A percentile compares a stretch with the other conserved stretches of the same genome.
Evolutionary conservation across 2,888 invertebrate species (phyloP).

Genomic region (Hydriomena furcata): DNA sequence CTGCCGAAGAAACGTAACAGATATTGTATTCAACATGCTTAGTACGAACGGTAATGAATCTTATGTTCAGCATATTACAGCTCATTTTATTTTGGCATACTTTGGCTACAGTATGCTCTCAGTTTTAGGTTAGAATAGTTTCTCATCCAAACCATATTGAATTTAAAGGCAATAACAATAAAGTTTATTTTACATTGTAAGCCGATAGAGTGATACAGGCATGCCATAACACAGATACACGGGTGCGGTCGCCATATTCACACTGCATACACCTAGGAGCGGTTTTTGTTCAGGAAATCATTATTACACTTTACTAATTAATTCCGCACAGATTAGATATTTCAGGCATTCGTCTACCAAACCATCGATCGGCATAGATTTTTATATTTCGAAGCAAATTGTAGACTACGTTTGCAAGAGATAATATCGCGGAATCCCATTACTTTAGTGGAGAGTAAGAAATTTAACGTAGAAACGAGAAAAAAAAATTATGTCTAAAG

Average conservation of each 20-base stretch:
- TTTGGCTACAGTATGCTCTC: no score
- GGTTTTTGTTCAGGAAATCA: slow-evolving; percentile 52
- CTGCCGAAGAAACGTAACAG: no score
- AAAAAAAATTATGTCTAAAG: no score
- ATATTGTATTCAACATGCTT: no score
- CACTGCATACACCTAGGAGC: slow-evolving; percentile 70
- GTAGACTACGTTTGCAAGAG: no score
- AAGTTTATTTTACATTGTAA: slow-evolving; percentile 8
- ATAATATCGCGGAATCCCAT: slow-evolving; percentile 16
- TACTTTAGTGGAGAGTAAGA: not conserved
- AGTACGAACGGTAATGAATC: no score
- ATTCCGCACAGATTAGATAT: slow-evolving; percentile 42
- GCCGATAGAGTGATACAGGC: not conserved
- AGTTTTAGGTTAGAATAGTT: no score
- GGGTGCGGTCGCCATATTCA: slow-evolving; percentile 70
- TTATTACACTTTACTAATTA: slow-evolving; percentile 50
- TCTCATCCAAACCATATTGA: not conserved
- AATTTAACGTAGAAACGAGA: no score
- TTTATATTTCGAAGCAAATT: no score
- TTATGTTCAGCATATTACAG: no score
- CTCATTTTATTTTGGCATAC: no score
- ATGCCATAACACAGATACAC: slow-evolving; percentile 46
- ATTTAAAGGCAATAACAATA: not conserved
- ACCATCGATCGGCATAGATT: no score
- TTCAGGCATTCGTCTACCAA: slow-evolving; percentile 1